Percentiles rank a stretch among this genome's conserved stretches.
phyloP scores from a whole-genome alignment of 2,888 invertebrate genomes.

The Acleris laterana region DNA sequence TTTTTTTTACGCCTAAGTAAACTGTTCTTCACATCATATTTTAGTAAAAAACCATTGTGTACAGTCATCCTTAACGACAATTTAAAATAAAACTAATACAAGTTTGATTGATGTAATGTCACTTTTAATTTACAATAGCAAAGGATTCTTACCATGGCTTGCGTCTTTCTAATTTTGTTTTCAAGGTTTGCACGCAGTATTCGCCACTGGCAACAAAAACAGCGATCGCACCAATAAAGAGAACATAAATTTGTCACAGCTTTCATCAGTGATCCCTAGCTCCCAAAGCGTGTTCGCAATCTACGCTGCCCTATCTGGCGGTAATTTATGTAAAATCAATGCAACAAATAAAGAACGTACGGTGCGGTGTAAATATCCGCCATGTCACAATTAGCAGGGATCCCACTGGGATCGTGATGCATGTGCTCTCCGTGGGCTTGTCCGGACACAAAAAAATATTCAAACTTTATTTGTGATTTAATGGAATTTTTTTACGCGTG shows the following conservation, averaged over 20 bases:
- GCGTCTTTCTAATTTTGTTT: too few relatives aligned
- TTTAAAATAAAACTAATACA: too few relatives aligned
- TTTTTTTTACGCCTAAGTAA: too few relatives aligned
- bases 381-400: conserved; percentile 58
- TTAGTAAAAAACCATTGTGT: too few relatives aligned
- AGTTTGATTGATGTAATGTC: too few relatives aligned
- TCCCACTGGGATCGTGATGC: conserved; percentile 15
- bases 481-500: not conserved
- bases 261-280: conserved; percentile 49
- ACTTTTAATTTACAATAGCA: too few relatives aligned
- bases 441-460: not conserved
- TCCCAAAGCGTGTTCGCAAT: conserved; percentile 40
- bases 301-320: conserved; percentile 29
- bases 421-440: not conserved
- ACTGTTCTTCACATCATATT: too few relatives aligned
- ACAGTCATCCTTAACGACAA: too few relatives aligned
- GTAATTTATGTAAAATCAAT: conserved; percentile 56
- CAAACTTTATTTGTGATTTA: not conserved
- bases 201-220: conserved; percentile 19
- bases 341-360: conserved; percentile 56
- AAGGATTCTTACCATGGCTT: too few relatives aligned
- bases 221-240: conserved; percentile 39
- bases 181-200: not conserved
- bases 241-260: conserved; percentile 49
- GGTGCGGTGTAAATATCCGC: conserved; percentile 50